phyloP scores from a whole-genome alignment of 2,888 invertebrate species.

The Linyphia triangularis region DNA sequence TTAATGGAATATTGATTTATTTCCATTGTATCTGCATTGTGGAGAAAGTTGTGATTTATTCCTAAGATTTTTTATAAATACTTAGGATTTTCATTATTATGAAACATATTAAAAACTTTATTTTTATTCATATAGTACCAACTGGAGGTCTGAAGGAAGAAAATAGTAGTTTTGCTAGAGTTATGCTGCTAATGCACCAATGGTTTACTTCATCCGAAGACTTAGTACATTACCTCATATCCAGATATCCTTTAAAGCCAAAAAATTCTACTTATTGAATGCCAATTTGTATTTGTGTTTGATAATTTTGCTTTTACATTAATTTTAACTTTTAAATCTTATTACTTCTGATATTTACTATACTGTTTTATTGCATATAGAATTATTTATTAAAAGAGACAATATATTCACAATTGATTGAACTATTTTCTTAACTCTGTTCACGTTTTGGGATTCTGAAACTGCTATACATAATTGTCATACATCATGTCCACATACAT shows the following conservation, averaged over 20 bases:
- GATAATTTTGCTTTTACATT: not conserved
- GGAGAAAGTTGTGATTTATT: not conserved
- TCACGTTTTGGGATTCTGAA: constrained; percentile 72
- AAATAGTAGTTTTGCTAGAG: constrained; percentile 79
- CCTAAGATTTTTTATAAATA: too few relatives aligned
- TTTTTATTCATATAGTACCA: constrained; percentile 77
- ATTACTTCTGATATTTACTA: not conserved
- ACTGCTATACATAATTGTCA: constrained; percentile 61
- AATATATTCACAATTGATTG: not conserved
- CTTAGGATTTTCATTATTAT: too few relatives aligned
- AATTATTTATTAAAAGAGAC: not conserved
- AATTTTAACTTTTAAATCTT: not conserved
- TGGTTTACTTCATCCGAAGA: constrained; percentile 81
- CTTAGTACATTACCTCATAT: constrained; percentile 79
- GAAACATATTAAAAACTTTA: not conserved
- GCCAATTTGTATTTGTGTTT: not conserved
- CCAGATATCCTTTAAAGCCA: constrained; percentile 76
- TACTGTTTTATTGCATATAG: too few relatives aligned
- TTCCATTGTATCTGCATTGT: not conserved
- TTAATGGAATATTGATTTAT: not conserved
- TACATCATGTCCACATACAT: constrained; percentile 73
- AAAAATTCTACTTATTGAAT: not conserved
- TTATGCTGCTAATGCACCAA: constrained; percentile 81
- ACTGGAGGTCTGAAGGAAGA: constrained; percentile 78
- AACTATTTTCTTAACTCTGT: constrained; percentile 56